Conservation (phyloP, 2,888 invertebrate species). For the Orgyia antiqua region DNA sequence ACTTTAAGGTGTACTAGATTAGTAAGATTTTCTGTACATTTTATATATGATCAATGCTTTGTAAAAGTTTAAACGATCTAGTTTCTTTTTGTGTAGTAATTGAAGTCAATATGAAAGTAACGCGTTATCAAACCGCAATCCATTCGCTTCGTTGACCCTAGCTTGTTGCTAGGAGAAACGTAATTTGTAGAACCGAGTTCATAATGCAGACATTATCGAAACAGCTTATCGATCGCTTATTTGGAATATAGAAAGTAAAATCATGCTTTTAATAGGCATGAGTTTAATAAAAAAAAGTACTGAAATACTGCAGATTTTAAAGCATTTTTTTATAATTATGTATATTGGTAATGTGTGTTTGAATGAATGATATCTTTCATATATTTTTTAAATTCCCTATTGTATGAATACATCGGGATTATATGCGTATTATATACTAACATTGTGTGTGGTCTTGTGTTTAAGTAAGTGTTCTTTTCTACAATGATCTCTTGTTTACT, state of each 20-base stretch:
- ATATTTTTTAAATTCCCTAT: slow-evolving; percentile 39
- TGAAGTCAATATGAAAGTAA: slow-evolving; percentile 13
- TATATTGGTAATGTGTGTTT: slow-evolving; percentile 46
- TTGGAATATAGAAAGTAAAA: slow-evolving; percentile 9
- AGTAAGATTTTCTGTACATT: slow-evolving; percentile 55
- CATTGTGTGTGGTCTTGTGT: slow-evolving; percentile 63
- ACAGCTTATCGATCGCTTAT: slow-evolving; percentile 10
- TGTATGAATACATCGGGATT: slow-evolving; percentile 43
- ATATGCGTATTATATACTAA: slow-evolving; percentile 43
- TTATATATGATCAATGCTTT: slow-evolving; percentile 59
- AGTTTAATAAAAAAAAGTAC: slow-evolving; percentile 5
- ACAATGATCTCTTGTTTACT: slow-evolving; percentile 68
- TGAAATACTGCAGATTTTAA: slow-evolving; percentile 32
- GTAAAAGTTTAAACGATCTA: slow-evolving; percentile 32
- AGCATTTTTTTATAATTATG: slow-evolving; percentile 35
- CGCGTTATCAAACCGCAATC: slow-evolving; percentile 14
- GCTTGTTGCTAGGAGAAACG: slow-evolving; percentile 11
- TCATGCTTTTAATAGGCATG: neutral
- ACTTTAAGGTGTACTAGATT: slow-evolving; percentile 48
- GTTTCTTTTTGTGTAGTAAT: slow-evolving; percentile 13
- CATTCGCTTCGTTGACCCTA: slow-evolving; percentile 13
- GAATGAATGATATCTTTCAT: slow-evolving; percentile 48
- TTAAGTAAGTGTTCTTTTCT: slow-evolving; percentile 44
- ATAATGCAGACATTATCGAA: slow-evolving; percentile 11
- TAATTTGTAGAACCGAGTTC: slow-evolving; percentile 7